A percentile compares a stretch with the other conserved stretches of the same genome.
Evolutionary conservation across 2,113 vertebrate species (phyloP).

Genomic region (Poeciliopsis retropinna): DNA sequence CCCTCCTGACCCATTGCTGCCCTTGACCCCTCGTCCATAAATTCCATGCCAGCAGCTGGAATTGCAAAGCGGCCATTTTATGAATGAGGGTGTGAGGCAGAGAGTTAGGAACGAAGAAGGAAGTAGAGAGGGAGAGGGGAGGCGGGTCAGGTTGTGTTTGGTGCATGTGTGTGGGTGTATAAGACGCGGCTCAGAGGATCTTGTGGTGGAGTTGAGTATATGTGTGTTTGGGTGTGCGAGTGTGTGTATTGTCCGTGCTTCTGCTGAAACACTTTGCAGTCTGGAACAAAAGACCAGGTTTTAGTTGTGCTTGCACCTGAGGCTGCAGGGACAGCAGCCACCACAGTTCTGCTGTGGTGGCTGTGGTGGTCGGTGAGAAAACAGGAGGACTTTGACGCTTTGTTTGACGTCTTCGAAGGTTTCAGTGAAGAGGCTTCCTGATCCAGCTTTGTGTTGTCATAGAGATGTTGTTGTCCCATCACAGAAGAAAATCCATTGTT

Average conservation of each 20-base stretch:
- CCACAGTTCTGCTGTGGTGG: constrained; percentile 30
- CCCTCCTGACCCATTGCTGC: constrained; percentile 59
- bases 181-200: constrained; percentile 66
- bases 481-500: constrained; percentile 7
- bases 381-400: constrained; percentile 35
- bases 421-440: constrained; percentile 5
- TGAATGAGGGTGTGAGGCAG: constrained; percentile 70
- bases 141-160: constrained; percentile 68
- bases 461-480: constrained; percentile 6
- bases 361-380: constrained; percentile 8
- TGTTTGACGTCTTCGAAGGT: constrained; percentile 8
- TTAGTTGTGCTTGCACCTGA: constrained; percentile 47
- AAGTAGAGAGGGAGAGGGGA: constrained; percentile 47
- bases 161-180: constrained; percentile 64
- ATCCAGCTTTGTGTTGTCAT: constrained; percentile 22
- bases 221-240: constrained; percentile 46
- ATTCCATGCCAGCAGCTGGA: constrained; percentile 75
- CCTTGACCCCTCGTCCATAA: constrained; percentile 70
- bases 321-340: constrained; percentile 57
- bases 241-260: constrained; percentile 67
- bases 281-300: constrained; percentile 62
- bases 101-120: constrained; percentile 39
- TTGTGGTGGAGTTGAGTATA: constrained; percentile 64
- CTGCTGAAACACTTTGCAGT: constrained; percentile 48
- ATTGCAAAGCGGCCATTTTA: constrained; percentile 77